phyloP scores from a whole-genome alignment of 37 sponge, comb jelly and placozoan genomes.

The Beroe forskalii region DNA sequence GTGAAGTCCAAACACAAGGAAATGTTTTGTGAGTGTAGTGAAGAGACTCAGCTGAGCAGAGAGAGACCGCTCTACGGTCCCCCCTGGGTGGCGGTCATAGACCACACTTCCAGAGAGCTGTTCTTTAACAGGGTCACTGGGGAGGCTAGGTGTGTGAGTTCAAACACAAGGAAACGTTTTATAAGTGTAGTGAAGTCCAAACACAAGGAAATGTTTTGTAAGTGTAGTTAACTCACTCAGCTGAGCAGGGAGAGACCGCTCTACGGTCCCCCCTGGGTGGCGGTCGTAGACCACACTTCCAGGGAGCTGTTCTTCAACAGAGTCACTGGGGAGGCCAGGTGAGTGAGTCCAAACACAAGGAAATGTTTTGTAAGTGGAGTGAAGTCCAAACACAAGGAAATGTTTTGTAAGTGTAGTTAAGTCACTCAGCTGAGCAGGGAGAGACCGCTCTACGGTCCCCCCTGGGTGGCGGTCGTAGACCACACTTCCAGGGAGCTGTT shows the following conservation, averaged over 20 bases:
- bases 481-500: slow-evolving; percentile 2
- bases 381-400: background rate
- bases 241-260: too few species aligned
- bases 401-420: background rate
- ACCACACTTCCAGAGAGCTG: background rate
- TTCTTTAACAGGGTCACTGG: background rate
- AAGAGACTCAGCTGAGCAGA: too few species aligned
- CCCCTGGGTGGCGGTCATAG: background rate
- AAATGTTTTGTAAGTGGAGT: background rate
- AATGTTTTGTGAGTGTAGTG: background rate
- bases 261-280: too few species aligned
- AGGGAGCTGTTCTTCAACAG: background rate
- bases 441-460: background rate
- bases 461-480: background rate
- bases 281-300: too few species aligned
- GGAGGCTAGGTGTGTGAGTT: background rate
- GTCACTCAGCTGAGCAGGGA: background rate
- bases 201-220: background rate
- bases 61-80: too few species aligned
- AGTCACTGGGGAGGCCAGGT: background rate
- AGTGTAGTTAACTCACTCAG: too few species aligned
- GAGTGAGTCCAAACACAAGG: background rate
- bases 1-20: background rate
- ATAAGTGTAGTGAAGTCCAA: too few species aligned
- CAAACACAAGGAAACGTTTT: background rate